Evolutionary conservation across 1,140 invertebrate genomes (phyloP).

Genomic region (Pseudomyrmex pallidus): DNA sequence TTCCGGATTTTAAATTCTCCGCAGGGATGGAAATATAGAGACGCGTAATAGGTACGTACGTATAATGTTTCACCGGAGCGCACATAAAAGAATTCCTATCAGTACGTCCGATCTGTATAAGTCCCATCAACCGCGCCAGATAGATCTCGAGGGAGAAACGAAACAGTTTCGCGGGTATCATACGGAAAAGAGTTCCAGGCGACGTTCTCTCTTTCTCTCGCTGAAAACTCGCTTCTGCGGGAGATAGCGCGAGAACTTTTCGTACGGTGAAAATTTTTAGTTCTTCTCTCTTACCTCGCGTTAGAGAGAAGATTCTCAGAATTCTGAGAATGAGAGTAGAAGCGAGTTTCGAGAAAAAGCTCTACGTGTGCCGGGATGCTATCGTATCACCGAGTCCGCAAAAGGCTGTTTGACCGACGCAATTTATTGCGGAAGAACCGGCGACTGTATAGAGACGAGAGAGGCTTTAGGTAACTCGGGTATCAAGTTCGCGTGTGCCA

Average conservation of each 20-base stretch:
- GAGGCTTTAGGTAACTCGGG: slow-evolving; percentile 8
- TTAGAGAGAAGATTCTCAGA: too few species aligned
- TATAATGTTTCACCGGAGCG: not conserved
- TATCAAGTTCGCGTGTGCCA: slow-evolving; percentile 62
- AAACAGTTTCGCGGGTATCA: slow-evolving; percentile 29
- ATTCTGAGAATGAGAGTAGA: too few species aligned
- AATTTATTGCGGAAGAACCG: slow-evolving; percentile 3
- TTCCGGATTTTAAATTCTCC: too few species aligned
- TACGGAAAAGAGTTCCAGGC: slow-evolving; percentile 18
- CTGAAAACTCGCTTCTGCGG: slow-evolving; percentile 46
- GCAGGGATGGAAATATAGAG: too few species aligned
- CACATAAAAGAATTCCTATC: not conserved
- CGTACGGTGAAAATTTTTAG: too few species aligned
- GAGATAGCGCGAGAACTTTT: slow-evolving; percentile 36
- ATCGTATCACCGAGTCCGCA: slow-evolving; percentile 68
- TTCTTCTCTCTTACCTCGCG: too few species aligned
- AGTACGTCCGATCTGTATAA: slow-evolving; percentile 24
- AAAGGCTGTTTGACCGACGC: slow-evolving; percentile 47
- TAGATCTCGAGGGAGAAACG: slow-evolving; percentile 26
- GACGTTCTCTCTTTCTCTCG: slow-evolving; percentile 5
- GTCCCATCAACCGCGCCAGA: slow-evolving; percentile 18
- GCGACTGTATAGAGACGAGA: slow-evolving; percentile 34
- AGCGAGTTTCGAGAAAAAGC: too few species aligned
- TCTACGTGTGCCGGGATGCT: slow-evolving; percentile 56
- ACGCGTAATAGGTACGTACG: not conserved